These are phyloP conservation scores for Agrilus mali DNA, from an alignment of 2,888 invertebrate species.

Conservation along the genomic window DNA sequence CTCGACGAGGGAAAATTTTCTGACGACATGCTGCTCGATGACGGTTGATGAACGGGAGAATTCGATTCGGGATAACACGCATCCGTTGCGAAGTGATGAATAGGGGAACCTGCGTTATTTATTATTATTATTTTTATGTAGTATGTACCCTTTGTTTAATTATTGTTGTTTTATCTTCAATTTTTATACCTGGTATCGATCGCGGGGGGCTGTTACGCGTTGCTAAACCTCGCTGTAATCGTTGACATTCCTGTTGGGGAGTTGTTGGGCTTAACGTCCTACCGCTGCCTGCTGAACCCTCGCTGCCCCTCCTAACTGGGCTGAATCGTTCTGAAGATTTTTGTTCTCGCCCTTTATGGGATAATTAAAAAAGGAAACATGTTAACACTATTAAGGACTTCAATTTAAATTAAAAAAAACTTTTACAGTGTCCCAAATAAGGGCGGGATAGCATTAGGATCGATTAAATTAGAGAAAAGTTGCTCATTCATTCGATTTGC, in stretches of 20 bases:
- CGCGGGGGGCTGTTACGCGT: constrained; percentile 36
- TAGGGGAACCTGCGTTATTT: constrained; percentile 42
- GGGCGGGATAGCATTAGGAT: too few species aligned
- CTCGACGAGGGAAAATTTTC: constrained; percentile 6
- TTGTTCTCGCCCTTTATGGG: constrained; percentile 41
- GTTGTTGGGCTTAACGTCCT: constrained; percentile 46
- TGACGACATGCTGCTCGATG: constrained; percentile 5
- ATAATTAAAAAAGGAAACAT: constrained; percentile 9
- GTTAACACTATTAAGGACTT: constrained; percentile 2
- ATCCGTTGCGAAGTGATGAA: constrained; percentile 37
- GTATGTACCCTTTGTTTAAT: too few species aligned
- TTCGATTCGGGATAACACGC: constrained; percentile 29
- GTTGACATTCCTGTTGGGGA: constrained; percentile 68
- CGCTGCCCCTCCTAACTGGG: constrained; percentile 81
- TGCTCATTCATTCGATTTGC: too few species aligned
- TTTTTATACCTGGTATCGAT: constrained; percentile 43
- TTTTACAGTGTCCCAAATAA: too few species aligned
- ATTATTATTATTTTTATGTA: background rate
- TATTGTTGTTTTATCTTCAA: background rate
- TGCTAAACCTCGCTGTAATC: constrained; percentile 48
- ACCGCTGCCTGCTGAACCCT: constrained; percentile 48
- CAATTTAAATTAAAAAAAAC: too few species aligned
- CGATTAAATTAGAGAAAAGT: too few species aligned
- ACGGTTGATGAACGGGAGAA: constrained; percentile 48
- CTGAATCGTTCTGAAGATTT: constrained; percentile 65